These are phyloP conservation scores for Cheirogaleus major DNA, from an alignment of 2,797 vertebrate genomes.

Conservation along the genomic window DNA sequence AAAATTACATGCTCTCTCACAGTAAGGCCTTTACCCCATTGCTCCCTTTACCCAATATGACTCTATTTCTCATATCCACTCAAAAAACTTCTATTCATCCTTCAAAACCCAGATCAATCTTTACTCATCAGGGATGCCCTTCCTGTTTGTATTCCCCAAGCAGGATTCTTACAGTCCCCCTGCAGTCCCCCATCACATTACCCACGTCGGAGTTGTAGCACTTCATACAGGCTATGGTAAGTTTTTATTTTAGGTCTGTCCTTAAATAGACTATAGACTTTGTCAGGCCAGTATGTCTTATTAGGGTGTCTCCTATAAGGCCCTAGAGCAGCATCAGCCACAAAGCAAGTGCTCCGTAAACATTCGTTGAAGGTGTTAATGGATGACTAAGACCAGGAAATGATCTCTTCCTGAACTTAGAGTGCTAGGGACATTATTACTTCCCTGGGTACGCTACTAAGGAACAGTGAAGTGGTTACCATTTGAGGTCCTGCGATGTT, in stretches of 20 bases:
- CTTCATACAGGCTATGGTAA: background rate
- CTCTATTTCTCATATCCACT: background rate
- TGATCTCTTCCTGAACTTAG: background rate
- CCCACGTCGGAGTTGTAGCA: rapidly evolving
- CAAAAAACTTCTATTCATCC: background rate
- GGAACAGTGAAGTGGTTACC: background rate
- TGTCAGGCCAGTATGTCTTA: background rate
- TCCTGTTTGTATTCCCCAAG: background rate
- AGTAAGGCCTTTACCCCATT: background rate
- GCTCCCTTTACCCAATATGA: background rate
- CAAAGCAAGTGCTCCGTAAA: background rate
- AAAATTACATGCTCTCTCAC: background rate
- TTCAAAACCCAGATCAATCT: background rate
- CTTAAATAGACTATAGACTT: background rate
- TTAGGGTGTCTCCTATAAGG: background rate
- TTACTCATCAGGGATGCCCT: background rate
- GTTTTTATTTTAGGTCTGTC: background rate
- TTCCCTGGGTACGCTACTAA: background rate
- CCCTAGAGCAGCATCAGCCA: background rate
- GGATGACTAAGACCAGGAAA: background rate
- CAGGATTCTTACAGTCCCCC: background rate
- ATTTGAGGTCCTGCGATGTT: background rate
- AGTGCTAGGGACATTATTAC: background rate
- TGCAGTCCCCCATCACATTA: background rate
- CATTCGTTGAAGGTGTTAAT: background rate